Evolutionary conservation across 2,797 vertebrate genomes (phyloP).

Genomic region (Eupleurogrammus muticus): DNA sequence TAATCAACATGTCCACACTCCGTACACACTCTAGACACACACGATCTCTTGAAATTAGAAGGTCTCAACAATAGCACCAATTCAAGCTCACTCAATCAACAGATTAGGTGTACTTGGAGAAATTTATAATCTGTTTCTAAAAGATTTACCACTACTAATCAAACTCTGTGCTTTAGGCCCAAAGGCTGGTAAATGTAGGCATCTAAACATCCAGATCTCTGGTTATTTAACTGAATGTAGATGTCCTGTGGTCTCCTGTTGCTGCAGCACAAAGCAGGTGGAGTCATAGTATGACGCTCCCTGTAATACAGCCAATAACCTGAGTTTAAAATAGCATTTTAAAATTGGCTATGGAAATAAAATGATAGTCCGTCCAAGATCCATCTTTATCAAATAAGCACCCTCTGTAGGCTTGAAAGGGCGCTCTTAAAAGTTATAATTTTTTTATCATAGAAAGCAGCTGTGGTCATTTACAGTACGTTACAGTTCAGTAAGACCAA

Average conservation of each 20-base stretch:
- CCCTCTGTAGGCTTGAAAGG: conserved; percentile 2
- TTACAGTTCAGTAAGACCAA: background rate
- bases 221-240: background rate
- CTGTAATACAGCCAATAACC: conserved; percentile 28
- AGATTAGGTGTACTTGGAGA: conserved; percentile 66
- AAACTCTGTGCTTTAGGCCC: conserved; percentile 30
- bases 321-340: conserved; percentile 45
- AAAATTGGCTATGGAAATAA: conserved; percentile 37
- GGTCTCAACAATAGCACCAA: conserved; percentile 67
- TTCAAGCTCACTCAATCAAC: conserved; percentile 62
- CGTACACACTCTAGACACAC: conserved; percentile 66
- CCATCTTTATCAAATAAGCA: conserved; percentile 18
- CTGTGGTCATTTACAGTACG: conserved; percentile 9
- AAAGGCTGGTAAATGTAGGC: conserved; percentile 10
- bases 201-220: conserved; percentile 1
- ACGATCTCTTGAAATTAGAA: conserved; percentile 75
- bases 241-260: background rate
- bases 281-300: conserved; percentile 23
- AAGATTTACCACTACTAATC: conserved; percentile 52
- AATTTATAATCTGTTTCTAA: conserved; percentile 58
- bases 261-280: conserved; percentile 28
- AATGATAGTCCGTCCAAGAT: conserved; percentile 49
- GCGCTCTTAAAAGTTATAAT: conserved; percentile 2
- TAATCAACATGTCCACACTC: conserved; percentile 83
- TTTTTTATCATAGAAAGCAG: conserved; percentile 19